phyloP scores from a whole-genome alignment of 1,140 invertebrate species.

The Heterodera carotae region DNA sequence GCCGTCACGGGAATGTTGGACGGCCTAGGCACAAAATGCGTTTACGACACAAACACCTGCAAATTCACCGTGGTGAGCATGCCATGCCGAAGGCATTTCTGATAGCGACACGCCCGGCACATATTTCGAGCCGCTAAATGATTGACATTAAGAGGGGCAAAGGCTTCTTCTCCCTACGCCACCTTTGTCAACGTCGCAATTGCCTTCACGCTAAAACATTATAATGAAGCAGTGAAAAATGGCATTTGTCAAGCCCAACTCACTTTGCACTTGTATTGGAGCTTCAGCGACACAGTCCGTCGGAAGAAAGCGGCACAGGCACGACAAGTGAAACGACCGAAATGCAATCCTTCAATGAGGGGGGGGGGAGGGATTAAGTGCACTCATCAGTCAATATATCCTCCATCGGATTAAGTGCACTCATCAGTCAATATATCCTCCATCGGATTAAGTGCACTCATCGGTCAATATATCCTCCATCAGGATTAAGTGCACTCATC shows the following conservation, averaged over 20 bases:
- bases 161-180: neutral
- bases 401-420: too few relatives aligned
- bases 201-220: conserved; percentile 17
- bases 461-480: too few relatives aligned
- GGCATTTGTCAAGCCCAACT: neutral
- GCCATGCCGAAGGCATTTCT: conserved; percentile 49
- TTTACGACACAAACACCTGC: neutral
- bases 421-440: too few relatives aligned
- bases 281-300: conserved; percentile 49
- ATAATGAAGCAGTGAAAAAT: neutral
- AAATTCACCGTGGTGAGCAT: conserved; percentile 48
- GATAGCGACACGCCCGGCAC: conserved; percentile 49
- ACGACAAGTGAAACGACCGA: conserved; percentile 56
- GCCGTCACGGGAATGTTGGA: conserved; percentile 52
- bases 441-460: too few relatives aligned
- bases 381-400: too few relatives aligned
- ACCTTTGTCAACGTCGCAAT: conserved; percentile 25
- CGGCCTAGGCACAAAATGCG: conserved; percentile 25
- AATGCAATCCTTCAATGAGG: conserved; percentile 38
- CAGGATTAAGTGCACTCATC: too few relatives aligned
- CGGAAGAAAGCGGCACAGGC: conserved; percentile 55
- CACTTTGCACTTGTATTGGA: conserved; percentile 49
- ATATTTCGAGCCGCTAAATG: conserved; percentile 50
- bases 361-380: neutral
- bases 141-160: neutral